A percentile compares a stretch with the other conserved stretches of the same genome.
These are phyloP conservation scores for Drosophila pullipes DNA, from an alignment of 2,888 invertebrate genomes.

Conservation along the genomic window DNA sequence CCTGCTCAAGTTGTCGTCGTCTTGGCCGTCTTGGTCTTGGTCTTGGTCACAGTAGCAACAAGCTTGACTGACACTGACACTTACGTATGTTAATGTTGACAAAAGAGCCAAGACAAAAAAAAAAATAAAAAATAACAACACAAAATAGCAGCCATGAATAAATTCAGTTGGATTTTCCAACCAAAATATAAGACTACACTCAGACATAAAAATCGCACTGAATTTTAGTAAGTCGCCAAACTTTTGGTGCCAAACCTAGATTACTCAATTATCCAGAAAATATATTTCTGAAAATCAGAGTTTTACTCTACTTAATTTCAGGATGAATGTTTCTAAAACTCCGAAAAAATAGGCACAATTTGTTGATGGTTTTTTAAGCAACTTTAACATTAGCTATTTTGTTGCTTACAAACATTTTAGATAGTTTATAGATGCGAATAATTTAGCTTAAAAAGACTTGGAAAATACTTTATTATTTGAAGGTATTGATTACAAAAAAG, in stretches of 20 bases:
- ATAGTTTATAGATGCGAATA: no score
- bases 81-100: slow-evolving; percentile 84
- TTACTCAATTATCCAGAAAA: not conserved
- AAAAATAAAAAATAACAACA: not conserved
- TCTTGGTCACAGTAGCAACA: slow-evolving; percentile 71
- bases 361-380: not conserved
- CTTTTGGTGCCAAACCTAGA: not conserved
- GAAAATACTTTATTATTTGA: no score
- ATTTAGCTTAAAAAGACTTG: not conserved
- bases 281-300: not conserved
- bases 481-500: not conserved
- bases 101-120: slow-evolving; percentile 69
- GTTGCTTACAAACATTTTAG: not conserved
- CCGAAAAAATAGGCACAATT: not conserved
- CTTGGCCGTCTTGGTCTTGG: not conserved
- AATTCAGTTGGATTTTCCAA: slow-evolving; percentile 6
- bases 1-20: slow-evolving; percentile 27
- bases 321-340: not conserved
- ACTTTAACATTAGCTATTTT: not conserved
- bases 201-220: not conserved
- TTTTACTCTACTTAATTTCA: no score
- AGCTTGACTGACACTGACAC: slow-evolving; percentile 80
- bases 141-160: slow-evolving; percentile 39
- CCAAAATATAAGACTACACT: not conserved
- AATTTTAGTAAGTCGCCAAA: not conserved